These are phyloP conservation scores for Erethizon dorsatum DNA, from an alignment of 2,797 vertebrate genomes.

Conservation along the genomic window DNA sequence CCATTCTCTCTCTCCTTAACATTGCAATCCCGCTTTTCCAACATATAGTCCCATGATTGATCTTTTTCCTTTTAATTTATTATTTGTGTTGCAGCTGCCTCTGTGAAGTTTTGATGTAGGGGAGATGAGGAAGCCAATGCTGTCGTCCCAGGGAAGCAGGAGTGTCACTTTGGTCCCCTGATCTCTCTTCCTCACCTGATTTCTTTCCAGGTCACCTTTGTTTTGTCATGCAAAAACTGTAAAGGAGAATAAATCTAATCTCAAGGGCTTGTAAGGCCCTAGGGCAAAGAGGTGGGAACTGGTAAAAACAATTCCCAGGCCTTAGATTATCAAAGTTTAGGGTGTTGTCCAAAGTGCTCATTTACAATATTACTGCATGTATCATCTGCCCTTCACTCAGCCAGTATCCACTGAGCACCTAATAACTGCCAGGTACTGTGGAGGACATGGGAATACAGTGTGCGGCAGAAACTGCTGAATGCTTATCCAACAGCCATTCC, in stretches of 20 bases:
- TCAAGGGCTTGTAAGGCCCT: not conserved
- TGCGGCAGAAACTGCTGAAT: not conserved
- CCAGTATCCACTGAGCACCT: not conserved
- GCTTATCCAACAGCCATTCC: not conserved
- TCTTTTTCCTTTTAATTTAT: constrained; percentile 74
- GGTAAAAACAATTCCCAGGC: not conserved
- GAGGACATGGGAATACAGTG: not conserved
- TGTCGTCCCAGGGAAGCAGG: not conserved
- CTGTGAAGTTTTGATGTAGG: constrained; percentile 57
- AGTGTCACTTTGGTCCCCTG: not conserved
- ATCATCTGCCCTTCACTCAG: not conserved
- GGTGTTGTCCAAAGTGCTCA: not conserved
- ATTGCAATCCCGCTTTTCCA: constrained; percentile 45
- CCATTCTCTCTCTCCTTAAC: constrained; percentile 57
- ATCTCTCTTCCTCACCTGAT: not conserved
- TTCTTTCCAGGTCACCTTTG: not conserved
- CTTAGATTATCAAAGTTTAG: not conserved
- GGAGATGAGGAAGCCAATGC: not conserved
- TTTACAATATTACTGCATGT: not conserved
- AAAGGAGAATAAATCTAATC: not conserved
- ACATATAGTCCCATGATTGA: not conserved
- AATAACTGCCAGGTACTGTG: not conserved
- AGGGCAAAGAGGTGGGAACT: not conserved
- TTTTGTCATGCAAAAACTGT: not conserved
- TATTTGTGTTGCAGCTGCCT: constrained; percentile 61